phyloP scores from a whole-genome alignment of 2,113 vertebrate genomes.

The Argyrosomus japonicus region DNA sequence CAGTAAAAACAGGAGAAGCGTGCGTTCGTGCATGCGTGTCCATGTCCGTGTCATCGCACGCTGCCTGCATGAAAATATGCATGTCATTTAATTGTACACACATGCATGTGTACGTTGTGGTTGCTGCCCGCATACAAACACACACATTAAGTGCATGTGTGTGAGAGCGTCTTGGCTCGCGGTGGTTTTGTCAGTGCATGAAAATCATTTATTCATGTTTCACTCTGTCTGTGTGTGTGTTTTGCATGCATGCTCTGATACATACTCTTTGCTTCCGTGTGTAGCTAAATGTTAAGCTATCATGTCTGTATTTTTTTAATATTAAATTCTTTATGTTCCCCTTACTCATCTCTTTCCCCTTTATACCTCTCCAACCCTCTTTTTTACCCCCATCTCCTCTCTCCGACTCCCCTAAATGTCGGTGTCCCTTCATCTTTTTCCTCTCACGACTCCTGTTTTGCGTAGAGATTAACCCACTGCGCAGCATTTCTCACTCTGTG shows the following conservation, averaged over 20 bases:
- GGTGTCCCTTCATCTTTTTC: background rate
- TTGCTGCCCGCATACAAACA: constrained; percentile 36
- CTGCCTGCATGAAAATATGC: constrained; percentile 58
- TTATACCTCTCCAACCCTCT: background rate
- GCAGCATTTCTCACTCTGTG: constrained; percentile 9
- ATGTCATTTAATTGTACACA: constrained; percentile 60
- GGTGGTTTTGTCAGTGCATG: constrained; percentile 64
- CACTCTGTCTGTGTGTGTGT: constrained; percentile 22
- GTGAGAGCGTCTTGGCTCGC: constrained; percentile 26
- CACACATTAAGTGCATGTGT: constrained; percentile 37
- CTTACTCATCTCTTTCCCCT: constrained; percentile 5
- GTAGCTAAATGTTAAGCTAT: constrained; percentile 44
- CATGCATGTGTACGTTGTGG: constrained; percentile 21
- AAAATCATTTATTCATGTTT: constrained; percentile 78
- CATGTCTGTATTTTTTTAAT: constrained; percentile 19
- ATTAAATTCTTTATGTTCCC: constrained; percentile 1
- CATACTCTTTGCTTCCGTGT: constrained; percentile 41
- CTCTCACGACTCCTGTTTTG: constrained; percentile 3
- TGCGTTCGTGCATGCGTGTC: constrained; percentile 44
- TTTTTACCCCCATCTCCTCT: background rate
- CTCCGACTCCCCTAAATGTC: constrained; percentile 15
- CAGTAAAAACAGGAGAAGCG: constrained; percentile 10
- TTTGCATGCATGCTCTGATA: constrained; percentile 33
- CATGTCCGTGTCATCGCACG: constrained; percentile 53
- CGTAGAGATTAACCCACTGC: constrained; percentile 16